Evolutionary conservation across 2,888 invertebrate species (phyloP).

Genomic region (Agonopterix subpropinquella): DNA sequence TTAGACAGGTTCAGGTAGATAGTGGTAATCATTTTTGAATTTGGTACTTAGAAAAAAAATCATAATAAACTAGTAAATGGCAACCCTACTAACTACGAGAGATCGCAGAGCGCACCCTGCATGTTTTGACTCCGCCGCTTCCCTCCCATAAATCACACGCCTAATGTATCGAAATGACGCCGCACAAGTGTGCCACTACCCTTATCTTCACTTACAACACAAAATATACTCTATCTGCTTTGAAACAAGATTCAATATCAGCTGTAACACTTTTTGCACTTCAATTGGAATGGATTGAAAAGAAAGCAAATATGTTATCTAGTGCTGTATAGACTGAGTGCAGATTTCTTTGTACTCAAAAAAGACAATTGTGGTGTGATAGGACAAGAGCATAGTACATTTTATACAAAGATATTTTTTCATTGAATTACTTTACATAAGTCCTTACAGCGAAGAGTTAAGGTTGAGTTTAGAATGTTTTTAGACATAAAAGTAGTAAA

Average conservation of each 20-base stretch:
- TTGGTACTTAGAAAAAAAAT: too few species aligned
- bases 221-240: background rate
- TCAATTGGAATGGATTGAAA: conserved; percentile 5
- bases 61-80: too few species aligned
- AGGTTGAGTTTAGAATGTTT: background rate
- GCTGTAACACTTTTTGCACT: background rate
- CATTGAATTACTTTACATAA: background rate
- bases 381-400: conserved; percentile 27
- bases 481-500: background rate
- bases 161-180: conserved; percentile 72
- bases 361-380: conserved; percentile 37
- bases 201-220: conserved; percentile 20
- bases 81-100: conserved; percentile 36
- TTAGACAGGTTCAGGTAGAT: too few species aligned
- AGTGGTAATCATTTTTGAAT: too few species aligned
- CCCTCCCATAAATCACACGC: conserved; percentile 68
- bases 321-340: conserved; percentile 5
- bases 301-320: too few species aligned
- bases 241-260: too few species aligned
- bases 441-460: background rate
- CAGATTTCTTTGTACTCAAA: conserved; percentile 18
- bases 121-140: conserved; percentile 68
- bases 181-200: conserved; percentile 46
- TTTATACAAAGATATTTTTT: conserved; percentile 11
- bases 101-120: conserved; percentile 17